Evolutionary conservation across 2,888 invertebrate species (phyloP).

Genomic region (Dasysyrphus albostriatus): DNA sequence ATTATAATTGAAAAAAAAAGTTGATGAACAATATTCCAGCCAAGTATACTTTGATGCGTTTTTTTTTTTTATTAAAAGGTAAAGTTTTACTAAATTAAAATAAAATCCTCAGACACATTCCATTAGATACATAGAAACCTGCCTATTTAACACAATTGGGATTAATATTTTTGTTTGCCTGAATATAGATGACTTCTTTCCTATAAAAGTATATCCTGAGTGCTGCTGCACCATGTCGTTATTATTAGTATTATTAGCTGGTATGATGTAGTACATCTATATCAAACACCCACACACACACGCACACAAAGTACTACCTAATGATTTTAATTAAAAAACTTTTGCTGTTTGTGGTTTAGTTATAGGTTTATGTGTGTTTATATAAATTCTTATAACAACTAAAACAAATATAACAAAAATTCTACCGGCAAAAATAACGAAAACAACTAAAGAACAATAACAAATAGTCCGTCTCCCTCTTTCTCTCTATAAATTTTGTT

Average conservation of each 20-base stretch:
- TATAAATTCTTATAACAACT: conserved; percentile 49
- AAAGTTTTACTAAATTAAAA: conserved; percentile 17
- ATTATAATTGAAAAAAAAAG: neutral
- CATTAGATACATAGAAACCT: neutral
- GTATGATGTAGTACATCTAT: conserved; percentile 5
- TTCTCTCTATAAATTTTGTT: neutral
- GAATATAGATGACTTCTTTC: conserved; percentile 5
- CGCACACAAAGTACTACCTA: conserved; percentile 28
- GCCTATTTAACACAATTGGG: neutral
- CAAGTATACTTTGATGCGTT: conserved; percentile 2
- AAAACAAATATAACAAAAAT: conserved; percentile 43
- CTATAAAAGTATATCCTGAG: neutral
- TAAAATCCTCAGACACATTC: conserved; percentile 1
- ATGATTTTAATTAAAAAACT: conserved; percentile 76
- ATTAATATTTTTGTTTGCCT: neutral
- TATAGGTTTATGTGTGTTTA: conserved; percentile 15
- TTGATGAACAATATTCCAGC: neutral
- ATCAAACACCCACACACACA: neutral
- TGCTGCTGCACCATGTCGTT: conserved; percentile 43
- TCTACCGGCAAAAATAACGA: neutral
- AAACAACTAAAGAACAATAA: conserved; percentile 19
- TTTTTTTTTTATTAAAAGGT: conserved; percentile 12
- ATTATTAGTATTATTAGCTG: conserved; percentile 35
- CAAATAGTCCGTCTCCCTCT: neutral
- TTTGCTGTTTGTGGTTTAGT: conserved; percentile 29